Evolutionary conservation across 2,797 vertebrate species (phyloP), one percentile per base, ranked within the genome.

Genomic region (Oryzias dopingdopingensis): DNA sequence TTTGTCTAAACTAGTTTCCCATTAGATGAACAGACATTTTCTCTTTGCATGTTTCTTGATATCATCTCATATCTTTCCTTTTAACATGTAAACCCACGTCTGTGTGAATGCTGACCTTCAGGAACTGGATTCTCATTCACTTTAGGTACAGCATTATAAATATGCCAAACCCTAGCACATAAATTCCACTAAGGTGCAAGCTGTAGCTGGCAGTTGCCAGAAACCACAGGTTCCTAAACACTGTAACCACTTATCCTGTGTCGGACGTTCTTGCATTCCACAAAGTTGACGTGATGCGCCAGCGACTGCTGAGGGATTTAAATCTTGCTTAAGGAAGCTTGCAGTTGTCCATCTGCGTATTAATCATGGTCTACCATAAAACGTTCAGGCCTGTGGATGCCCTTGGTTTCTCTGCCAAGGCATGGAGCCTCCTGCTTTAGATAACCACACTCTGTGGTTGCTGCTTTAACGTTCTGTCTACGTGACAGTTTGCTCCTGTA

Each of bases 391-490:
- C 40, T 78, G 14, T 8, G 54, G 46, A 53, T 56, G 66, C 65
- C 59, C 72, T 57, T 73, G 66, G 62, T 67, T 67, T 76, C 45
- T 58, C 65, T 75, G 56, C 7, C 43, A 15, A 47, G 18, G 51
- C 47, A 62, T 71, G 58, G 71, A 75, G 62, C 71, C 82, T 84
- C 60, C 59, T 26, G 53, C 62, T 65, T 66, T 57, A 62, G 65
- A 62, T 64, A 64, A 83, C 76, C 81, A 47, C 78, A 85, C 66
- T 40, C 18, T 56, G 60, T 69, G 32, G 4, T 2, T 10, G 20
- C 37, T 2, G 62, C 69, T 70, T 47, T 23, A 46, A 76, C 62
- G 84, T 87, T 85, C 74, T 72, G 71, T 82, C 81, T 80, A 79
- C 79, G 81, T 86, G 83, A 79, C 80, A 77, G 60, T 43, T 49